A percentile compares a stretch with the other conserved stretches of the same genome.
Conservation (phyloP, 23 tunicate species). For the Botrylloides violaceus region DNA sequence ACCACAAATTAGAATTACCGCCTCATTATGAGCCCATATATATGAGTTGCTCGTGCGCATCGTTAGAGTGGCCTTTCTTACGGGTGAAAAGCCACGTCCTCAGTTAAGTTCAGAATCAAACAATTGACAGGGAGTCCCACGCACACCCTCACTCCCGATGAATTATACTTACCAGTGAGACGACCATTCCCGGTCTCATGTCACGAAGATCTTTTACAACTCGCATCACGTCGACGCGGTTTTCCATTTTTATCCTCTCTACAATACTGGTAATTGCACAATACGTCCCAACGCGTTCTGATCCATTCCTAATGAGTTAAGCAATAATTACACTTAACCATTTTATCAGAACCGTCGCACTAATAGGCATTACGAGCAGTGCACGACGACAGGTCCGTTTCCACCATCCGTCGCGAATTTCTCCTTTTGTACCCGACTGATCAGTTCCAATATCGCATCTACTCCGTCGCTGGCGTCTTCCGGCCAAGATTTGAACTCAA, state of each 20-base stretch:
- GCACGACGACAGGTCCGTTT: conserved; percentile 11
- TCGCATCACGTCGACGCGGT: conserved; percentile 16
- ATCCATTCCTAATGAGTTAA: conserved; percentile 4
- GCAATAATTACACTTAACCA: no score
- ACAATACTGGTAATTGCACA: conserved; percentile 3
- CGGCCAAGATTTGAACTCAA: conserved; percentile 18
- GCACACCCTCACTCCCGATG: no score
- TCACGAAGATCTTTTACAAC: conserved; percentile 17
- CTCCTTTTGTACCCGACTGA: conserved; percentile 1
- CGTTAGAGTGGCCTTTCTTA: no score
- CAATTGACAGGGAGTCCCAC: no score
- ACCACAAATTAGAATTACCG: no score
- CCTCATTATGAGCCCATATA: no score
- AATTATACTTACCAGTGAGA: background rate
- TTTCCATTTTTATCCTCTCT: conserved; percentile 8
- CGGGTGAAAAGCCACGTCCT: no score
- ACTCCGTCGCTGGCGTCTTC: background rate
- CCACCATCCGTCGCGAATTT: background rate
- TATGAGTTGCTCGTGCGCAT: no score
- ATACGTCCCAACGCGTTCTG: conserved; percentile 6
- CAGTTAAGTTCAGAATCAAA: no score
- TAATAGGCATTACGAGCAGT: conserved; percentile 20
- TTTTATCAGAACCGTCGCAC: no score
- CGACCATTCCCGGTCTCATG: conserved; percentile 20
- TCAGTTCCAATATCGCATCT: conserved; percentile 1